Percentiles rank a stretch among this genome's conserved stretches.
phyloP scores from a whole-genome alignment of 2,888 invertebrate genomes.

The Apoda limacodes region DNA sequence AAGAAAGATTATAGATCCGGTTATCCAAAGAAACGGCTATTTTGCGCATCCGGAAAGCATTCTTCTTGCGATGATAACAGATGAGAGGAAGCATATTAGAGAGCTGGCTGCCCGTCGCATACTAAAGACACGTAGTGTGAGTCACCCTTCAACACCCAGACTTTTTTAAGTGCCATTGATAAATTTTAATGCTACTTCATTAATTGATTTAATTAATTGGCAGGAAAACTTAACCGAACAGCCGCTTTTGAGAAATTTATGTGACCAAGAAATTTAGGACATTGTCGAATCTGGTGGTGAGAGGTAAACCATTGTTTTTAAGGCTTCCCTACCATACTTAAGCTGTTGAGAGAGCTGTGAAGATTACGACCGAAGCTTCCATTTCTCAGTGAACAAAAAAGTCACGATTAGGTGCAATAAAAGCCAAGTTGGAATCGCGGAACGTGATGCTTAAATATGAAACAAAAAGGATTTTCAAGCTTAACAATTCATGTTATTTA shows the following conservation, averaged over 20 bases:
- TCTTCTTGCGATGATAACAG: constrained; percentile 22
- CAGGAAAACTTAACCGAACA: constrained; percentile 16
- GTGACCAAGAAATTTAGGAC: constrained; percentile 11
- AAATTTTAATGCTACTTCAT: constrained; percentile 17
- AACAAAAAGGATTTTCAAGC: too few relatives aligned
- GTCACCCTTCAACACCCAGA: constrained; percentile 4
- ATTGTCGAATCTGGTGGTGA: too few relatives aligned
- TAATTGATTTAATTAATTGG: constrained; percentile 20
- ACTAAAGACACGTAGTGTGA: constrained; percentile 15
- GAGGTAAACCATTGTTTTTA: too few relatives aligned
- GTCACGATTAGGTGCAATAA: too few relatives aligned
- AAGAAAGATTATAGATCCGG: constrained; percentile 13
- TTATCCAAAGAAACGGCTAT: constrained; percentile 18
- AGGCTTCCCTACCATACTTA: too few relatives aligned
- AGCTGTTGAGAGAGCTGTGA: too few relatives aligned
- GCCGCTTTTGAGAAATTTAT: constrained; percentile 13
- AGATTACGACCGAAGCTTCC: too few relatives aligned
- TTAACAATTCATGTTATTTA: too few relatives aligned
- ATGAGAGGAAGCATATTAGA: constrained; percentile 18
- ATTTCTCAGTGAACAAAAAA: too few relatives aligned
- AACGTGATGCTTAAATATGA: too few relatives aligned
- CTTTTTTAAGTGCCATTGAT: constrained; percentile 17
- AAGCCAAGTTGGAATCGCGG: too few relatives aligned
- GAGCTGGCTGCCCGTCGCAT: constrained; percentile 21
- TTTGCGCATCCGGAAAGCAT: constrained; percentile 26